Evolutionary conservation across 1,140 invertebrate genomes (phyloP), one percentile per base, ranked within the genome.

Genomic region (Procambarus virginalis): DNA sequence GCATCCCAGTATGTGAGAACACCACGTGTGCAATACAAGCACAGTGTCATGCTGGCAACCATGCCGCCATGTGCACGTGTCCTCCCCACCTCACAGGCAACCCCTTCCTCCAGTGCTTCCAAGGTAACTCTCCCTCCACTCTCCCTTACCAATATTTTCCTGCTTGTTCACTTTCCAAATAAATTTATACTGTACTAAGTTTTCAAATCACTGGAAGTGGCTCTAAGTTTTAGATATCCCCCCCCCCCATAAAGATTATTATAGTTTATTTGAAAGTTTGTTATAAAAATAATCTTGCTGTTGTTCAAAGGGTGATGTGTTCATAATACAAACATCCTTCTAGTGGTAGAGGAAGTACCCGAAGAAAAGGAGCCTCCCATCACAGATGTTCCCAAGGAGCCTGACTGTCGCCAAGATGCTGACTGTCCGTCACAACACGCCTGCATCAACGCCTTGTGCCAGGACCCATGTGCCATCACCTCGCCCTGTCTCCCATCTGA

Each of bases 31-130:
- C 96, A 0, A 94, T 95, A 2, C 95, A 95, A 10, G 97, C 98
- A 0, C 94, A 95, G 12, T 98, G 98, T 93, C 93, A 95, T 34
- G 96, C 96, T 1, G 95, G 94, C 90, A 95, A 96, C 80, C 97
- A 98, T 93, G 96, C 96, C 93, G 96, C 97, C 0, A 95, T 95
- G 78, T 98, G 98, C 93, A 94, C 94, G 4, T 98, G 98, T 93
- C 95, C 95, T 70, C 93, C 95, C 0, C 97, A 97, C 55, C 96
- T 95, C 12, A 95, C 94, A 55, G 97, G 97, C 89, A 97, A 97
- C 95, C 96, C 97, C 0, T 97, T 96, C 93, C 93, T 96, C 2
- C 95, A 96, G 92, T 98, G 98, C 92, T 91, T 91, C 68, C 90
- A 93, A 92, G 92, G 92, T 93, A 68, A 87, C 81, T 46, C 51